Evolutionary conservation across 1,140 invertebrate species (phyloP).

Genomic region (Luehdorfia chinensis): DNA sequence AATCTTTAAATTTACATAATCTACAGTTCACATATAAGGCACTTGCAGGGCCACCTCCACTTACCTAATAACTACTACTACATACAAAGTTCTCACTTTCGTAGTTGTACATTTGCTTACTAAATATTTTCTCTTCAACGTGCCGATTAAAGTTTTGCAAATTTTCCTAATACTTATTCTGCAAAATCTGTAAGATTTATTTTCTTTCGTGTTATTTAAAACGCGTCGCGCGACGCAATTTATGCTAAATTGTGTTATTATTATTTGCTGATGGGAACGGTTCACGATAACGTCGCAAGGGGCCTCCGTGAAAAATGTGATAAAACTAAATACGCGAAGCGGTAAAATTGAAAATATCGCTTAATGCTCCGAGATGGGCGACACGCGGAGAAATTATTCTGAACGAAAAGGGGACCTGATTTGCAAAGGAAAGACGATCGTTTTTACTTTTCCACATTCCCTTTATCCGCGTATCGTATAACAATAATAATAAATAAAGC

Average conservation of each 20-base stretch:
- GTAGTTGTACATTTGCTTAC: no score
- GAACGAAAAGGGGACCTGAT: conserved; percentile 5
- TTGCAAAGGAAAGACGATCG: conserved; percentile 1
- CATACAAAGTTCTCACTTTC: no score
- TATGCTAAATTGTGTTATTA: conserved; percentile 6
- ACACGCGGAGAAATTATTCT: conserved; percentile 5
- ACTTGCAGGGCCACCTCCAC: no score
- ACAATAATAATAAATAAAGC: conserved; percentile 4
- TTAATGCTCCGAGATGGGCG: conserved; percentile 3
- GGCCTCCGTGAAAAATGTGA: conserved; percentile 9
- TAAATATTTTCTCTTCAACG: no score
- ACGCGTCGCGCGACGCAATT: background rate
- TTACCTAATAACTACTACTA: no score
- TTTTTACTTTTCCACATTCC: background rate
- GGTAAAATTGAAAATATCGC: conserved; percentile 13
- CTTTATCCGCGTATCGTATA: conserved; percentile 9
- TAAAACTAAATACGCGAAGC: conserved; percentile 15
- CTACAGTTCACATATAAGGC: no score
- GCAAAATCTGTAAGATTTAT: background rate
- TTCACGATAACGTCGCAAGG: conserved; percentile 1
- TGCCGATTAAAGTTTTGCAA: no score
- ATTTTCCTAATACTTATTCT: no score
- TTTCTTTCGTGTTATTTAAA: conserved; percentile 6
- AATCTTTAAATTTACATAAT: no score
- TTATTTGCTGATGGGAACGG: conserved; percentile 10